Evolutionary conservation across 2,113 vertebrate genomes (phyloP).

Genomic region (Rattus rattus): DNA sequence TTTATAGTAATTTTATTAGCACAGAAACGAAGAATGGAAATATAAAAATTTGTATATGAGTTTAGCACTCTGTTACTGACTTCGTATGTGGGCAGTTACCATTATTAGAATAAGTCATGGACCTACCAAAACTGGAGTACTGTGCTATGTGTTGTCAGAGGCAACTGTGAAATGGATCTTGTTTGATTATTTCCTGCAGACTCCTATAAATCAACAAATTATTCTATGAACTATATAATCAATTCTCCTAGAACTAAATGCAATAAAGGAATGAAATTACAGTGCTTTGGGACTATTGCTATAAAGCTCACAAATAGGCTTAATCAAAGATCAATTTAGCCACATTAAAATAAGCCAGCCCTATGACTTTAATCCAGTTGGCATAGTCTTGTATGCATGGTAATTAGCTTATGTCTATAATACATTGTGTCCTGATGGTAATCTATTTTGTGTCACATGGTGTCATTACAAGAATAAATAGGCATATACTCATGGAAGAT

Average conservation of each 20-base stretch:
- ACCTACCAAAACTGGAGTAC: background rate
- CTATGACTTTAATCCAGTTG: slow-evolving; percentile 44
- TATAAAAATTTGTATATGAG: background rate
- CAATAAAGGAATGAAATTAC: background rate
- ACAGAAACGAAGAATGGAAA: background rate
- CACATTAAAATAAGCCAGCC: slow-evolving; percentile 49
- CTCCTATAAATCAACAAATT: slow-evolving; percentile 32
- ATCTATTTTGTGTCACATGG: slow-evolving; percentile 64
- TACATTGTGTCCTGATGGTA: slow-evolving; percentile 58
- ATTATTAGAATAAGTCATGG: background rate
- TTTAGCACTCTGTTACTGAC: background rate
- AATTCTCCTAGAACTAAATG: slow-evolving; percentile 33
- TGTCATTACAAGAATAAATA: slow-evolving; percentile 78
- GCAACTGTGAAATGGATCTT: background rate
- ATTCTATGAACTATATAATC: slow-evolving; percentile 14
- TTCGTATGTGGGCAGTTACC: background rate
- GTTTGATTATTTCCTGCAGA: background rate
- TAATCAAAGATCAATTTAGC: slow-evolving; percentile 57
- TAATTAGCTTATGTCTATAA: slow-evolving; percentile 54
- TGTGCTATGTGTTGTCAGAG: background rate
- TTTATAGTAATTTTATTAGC: too few relatives aligned
- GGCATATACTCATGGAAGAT: slow-evolving; percentile 58
- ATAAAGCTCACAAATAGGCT: slow-evolving; percentile 25
- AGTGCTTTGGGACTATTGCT: slow-evolving; percentile 30
- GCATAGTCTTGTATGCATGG: slow-evolving; percentile 44